phyloP scores from a whole-genome alignment of 2,797 vertebrate species.

The Microctenopoma stevenorrisi region DNA sequence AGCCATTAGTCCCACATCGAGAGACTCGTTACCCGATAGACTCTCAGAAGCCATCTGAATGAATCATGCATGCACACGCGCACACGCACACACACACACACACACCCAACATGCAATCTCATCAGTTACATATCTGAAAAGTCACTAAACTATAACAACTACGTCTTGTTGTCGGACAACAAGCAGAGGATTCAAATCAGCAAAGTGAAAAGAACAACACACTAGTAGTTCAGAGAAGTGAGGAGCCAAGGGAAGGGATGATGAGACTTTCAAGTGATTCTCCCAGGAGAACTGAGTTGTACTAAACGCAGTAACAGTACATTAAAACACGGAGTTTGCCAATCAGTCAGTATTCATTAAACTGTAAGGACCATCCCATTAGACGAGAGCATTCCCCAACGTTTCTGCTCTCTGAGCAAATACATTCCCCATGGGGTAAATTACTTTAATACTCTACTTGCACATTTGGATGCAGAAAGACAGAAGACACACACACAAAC shows the following conservation, averaged over 20 bases:
- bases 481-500: not conserved
- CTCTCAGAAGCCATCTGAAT: conserved; percentile 13
- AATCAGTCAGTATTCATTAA: conserved; percentile 68
- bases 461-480: conserved; percentile 6
- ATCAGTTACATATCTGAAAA: not conserved
- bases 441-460: conserved; percentile 43
- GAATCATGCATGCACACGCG: not conserved
- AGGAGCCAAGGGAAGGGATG: conserved; percentile 11
- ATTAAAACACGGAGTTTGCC: conserved; percentile 56
- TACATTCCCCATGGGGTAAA: conserved; percentile 60
- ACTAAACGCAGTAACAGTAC: conserved; percentile 50
- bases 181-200: conserved; percentile 17
- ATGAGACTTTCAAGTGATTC: conserved; percentile 32
- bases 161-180: not conserved
- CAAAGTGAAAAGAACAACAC: not conserved
- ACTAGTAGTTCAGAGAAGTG: conserved; percentile 12
- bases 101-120: not conserved
- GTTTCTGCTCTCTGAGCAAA: conserved; percentile 56
- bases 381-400: conserved; percentile 40
- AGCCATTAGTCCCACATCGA: conserved; percentile 32
- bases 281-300: conserved; percentile 36
- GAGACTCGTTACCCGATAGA: conserved; percentile 9
- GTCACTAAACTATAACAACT: not conserved
- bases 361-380: conserved; percentile 60
- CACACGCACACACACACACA: not conserved